These are phyloP conservation scores for Lineus longissimus DNA, from an alignment of 1,140 invertebrate species.

Conservation along the genomic window DNA sequence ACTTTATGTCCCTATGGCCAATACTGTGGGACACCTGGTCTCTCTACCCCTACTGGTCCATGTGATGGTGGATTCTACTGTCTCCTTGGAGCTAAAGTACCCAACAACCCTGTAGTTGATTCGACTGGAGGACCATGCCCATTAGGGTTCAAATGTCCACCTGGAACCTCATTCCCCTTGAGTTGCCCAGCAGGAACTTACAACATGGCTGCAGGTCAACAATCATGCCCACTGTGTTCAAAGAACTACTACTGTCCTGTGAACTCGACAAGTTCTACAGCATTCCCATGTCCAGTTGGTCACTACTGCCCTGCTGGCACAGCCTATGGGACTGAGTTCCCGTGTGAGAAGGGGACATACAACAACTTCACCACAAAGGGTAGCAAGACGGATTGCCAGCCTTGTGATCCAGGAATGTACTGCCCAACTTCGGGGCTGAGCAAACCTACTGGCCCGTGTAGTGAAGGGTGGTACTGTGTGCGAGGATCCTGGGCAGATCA, in stretches of 20 bases:
- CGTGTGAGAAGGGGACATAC: constrained; percentile 38
- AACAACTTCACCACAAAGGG: constrained; percentile 31
- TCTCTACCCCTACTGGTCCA: constrained; percentile 37
- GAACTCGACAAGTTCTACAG: constrained; percentile 39
- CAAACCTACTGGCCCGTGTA: constrained; percentile 32
- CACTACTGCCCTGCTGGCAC: constrained; percentile 46
- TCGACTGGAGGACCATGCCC: constrained; percentile 41
- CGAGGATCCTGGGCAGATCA: constrained; percentile 35
- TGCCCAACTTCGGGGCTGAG: constrained; percentile 37
- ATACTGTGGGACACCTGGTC: constrained; percentile 38
- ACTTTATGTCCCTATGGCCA: constrained; percentile 35
- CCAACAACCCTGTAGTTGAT: constrained; percentile 41
- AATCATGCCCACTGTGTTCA: constrained; percentile 34
- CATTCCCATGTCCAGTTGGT: constrained; percentile 37
- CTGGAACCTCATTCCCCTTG: constrained; percentile 44
- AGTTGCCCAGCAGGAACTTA: constrained; percentile 45
- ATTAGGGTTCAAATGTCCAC: constrained; percentile 43
- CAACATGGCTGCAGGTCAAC: constrained; percentile 32
- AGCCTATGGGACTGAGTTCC: constrained; percentile 26
- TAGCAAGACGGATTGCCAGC: constrained; percentile 31
- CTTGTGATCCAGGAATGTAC: constrained; percentile 39
- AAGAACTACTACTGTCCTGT: constrained; percentile 43
- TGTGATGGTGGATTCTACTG: constrained; percentile 47
- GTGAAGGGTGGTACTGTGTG: constrained; percentile 45
- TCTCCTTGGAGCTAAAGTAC: constrained; percentile 33